phyloP scores from a whole-genome alignment of 2,888 invertebrate genomes.

The Serrognathus titanus region DNA sequence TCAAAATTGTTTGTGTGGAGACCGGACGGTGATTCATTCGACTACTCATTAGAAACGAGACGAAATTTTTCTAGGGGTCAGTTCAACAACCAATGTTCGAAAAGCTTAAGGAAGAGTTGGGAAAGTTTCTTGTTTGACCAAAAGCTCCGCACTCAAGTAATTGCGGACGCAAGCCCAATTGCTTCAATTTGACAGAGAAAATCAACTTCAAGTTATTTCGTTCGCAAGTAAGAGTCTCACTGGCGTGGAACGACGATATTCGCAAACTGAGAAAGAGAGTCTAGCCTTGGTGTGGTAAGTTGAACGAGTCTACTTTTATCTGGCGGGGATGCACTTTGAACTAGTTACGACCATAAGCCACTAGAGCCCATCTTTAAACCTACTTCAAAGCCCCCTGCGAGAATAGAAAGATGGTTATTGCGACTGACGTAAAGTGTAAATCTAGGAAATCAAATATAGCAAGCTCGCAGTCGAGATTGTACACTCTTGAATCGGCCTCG shows the following conservation, averaged over 20 bases:
- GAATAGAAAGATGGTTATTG: conserved; percentile 25
- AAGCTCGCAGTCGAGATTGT: conserved; percentile 23
- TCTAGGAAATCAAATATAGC: conserved; percentile 25
- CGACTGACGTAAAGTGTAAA: conserved; percentile 21
- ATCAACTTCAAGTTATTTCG: conserved; percentile 25
- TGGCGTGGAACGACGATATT: conserved; percentile 33
- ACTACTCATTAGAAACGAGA: conserved; percentile 13
- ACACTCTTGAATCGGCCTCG: conserved; percentile 1
- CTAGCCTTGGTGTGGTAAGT: conserved; percentile 42
- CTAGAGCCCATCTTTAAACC: conserved; percentile 34
- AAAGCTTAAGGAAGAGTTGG: conserved; percentile 16
- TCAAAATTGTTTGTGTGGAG: too few relatives aligned
- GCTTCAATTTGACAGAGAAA: conserved; percentile 23
- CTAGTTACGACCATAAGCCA: conserved; percentile 36
- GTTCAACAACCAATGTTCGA: conserved; percentile 21
- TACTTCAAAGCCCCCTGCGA: conserved; percentile 27
- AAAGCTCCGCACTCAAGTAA: conserved; percentile 17
- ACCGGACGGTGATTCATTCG: too few relatives aligned
- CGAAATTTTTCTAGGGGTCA: neutral
- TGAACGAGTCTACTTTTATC: conserved; percentile 31
- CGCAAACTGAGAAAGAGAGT: conserved; percentile 39
- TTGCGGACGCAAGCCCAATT: conserved; percentile 32
- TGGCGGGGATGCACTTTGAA: conserved; percentile 27
- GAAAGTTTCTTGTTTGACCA: conserved; percentile 26
- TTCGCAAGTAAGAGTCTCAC: conserved; percentile 30